Conservation (phyloP, 2,113 vertebrate species). For the Solenodon paradoxus region DNA sequence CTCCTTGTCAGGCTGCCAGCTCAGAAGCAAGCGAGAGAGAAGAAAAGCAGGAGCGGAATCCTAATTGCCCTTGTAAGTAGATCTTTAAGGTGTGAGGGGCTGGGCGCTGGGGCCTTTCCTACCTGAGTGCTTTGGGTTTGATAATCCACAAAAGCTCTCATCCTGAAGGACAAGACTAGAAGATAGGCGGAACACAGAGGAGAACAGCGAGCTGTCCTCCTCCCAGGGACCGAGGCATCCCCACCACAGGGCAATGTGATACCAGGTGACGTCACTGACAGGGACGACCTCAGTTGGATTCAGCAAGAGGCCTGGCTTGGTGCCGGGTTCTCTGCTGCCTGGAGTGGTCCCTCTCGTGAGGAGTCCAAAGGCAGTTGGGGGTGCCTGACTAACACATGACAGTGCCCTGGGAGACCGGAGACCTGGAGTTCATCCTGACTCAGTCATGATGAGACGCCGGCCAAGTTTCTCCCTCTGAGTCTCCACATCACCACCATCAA, state of each 20-base stretch:
- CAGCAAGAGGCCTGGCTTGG: background rate
- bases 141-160: background rate
- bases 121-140: background rate
- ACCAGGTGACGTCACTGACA: background rate
- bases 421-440: background rate
- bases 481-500: background rate
- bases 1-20: background rate
- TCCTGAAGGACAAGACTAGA: background rate
- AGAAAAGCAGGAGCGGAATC: background rate
- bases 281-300: background rate
- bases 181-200: background rate
- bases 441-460: background rate
- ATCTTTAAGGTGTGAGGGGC: background rate
- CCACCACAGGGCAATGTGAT: background rate
- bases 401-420: background rate
- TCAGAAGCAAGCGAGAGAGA: background rate
- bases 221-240: too few relatives aligned
- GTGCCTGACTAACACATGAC: rapidly evolving
- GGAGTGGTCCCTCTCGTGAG: background rate
- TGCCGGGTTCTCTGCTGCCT: background rate
- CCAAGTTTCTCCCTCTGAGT: background rate
- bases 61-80: background rate
- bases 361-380: background rate
- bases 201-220: background rate
- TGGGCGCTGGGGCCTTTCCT: background rate